Evolutionary conservation across 2,797 vertebrate species (phyloP).

Genomic region (Enteromius anoplus): DNA sequence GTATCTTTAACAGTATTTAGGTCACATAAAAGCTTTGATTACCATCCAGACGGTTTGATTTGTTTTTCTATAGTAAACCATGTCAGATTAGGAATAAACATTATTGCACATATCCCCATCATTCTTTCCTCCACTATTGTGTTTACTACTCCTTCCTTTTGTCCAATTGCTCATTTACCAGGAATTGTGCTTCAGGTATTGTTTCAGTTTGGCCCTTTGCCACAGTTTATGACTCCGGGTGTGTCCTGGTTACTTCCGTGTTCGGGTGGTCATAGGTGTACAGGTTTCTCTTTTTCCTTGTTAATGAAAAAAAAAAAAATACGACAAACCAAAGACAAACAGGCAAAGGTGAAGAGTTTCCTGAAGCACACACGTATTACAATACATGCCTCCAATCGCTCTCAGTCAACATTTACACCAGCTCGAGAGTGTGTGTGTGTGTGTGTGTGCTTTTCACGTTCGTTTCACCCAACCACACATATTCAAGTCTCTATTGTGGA

Average conservation of each 20-base stretch:
- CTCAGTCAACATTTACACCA: slow-evolving; percentile 55
- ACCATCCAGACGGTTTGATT: neutral
- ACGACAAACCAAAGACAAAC: slow-evolving; percentile 20
- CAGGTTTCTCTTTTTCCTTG: slow-evolving; percentile 1
- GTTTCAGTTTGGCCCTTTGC: slow-evolving; percentile 33
- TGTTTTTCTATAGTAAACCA: neutral
- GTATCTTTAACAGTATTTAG: slow-evolving; percentile 8
- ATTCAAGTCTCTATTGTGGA: slow-evolving; percentile 31
- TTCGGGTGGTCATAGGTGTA: slow-evolving; percentile 35
- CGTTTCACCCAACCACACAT: slow-evolving; percentile 28
- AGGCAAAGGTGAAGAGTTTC: slow-evolving; percentile 31
- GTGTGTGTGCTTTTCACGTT: slow-evolving; percentile 28
- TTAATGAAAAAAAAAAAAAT: slow-evolving; percentile 4
- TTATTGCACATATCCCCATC: neutral
- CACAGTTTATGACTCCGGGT: slow-evolving; percentile 50
- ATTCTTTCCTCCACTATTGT: neutral
- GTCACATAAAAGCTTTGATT: slow-evolving; percentile 10
- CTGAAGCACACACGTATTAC: slow-evolving; percentile 16
- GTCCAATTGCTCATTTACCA: slow-evolving; percentile 30
- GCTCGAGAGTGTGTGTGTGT: neutral
- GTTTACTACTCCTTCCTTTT: slow-evolving; percentile 9
- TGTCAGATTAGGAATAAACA: neutral
- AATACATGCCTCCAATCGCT: slow-evolving; percentile 42
- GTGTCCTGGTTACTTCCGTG: slow-evolving; percentile 48
- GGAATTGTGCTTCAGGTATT: slow-evolving; percentile 8